Evolutionary conservation across 2,113 vertebrate species (phyloP).

Genomic region (Gobio gobio): DNA sequence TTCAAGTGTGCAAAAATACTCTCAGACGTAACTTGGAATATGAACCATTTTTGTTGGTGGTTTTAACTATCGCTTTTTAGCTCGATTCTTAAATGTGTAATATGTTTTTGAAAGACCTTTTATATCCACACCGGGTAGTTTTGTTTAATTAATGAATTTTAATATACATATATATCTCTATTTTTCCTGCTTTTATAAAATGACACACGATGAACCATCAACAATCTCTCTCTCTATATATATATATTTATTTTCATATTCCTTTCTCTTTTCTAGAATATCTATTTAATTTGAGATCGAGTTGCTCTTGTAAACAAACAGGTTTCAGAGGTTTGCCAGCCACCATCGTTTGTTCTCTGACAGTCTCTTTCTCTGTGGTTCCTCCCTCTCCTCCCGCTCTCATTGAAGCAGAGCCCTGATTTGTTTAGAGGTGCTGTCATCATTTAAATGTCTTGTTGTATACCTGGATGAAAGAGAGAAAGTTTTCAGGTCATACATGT

Average conservation of each 20-base stretch:
- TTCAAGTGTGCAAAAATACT: constrained; percentile 80
- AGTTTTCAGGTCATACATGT: not conserved
- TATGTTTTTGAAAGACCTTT: not conserved
- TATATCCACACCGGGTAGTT: constrained; percentile 57
- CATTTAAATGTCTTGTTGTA: constrained; percentile 90
- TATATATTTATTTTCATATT: constrained; percentile 77
- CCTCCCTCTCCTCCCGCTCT: constrained; percentile 59
- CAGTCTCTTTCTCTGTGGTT: constrained; percentile 51
- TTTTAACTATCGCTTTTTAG: constrained; percentile 62
- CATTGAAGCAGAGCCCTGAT: constrained; percentile 91
- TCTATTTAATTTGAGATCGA: constrained; percentile 69
- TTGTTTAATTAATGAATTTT: constrained; percentile 66
- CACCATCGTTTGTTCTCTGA: constrained; percentile 59
- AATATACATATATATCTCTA: constrained; percentile 80
- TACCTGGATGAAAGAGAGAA: constrained; percentile 74
- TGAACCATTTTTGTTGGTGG: constrained; percentile 58
- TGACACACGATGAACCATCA: constrained; percentile 80
- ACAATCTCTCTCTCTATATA: constrained; percentile 76
- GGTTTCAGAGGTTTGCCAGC: constrained; percentile 64
- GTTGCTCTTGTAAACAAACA: constrained; percentile 74
- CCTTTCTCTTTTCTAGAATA: constrained; percentile 69
- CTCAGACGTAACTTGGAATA: constrained; percentile 72
- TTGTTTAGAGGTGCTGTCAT: constrained; percentile 95
- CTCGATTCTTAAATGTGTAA: constrained; percentile 65
- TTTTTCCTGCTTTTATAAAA: constrained; percentile 79